Base-by-base conservation (phyloP, 2,888 invertebrate species). In the Drosophila meridiana region DNA sequence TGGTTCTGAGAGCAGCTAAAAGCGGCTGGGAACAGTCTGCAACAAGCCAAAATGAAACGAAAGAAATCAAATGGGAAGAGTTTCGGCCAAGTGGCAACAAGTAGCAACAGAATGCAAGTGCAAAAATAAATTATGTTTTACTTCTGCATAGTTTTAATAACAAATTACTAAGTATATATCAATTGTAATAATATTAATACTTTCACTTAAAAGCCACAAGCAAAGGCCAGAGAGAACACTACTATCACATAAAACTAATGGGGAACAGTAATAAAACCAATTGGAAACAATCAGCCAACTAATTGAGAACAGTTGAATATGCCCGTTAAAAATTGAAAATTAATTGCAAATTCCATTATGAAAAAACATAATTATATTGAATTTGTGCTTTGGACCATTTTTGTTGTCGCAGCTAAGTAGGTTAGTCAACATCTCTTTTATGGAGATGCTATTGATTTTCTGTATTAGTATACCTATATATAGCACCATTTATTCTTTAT, bases 391-490 rank as follows among this genome's bases (percentile, higher is more conserved):
- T 56, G 20, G 30, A 42, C 30, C 20, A 9, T 32, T 42, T 40
- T 28, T 42, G 30, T 56, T 42, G 20, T 56, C 40, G 7, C 20
- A 20, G 42, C 11, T 13, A 56, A 42, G 42, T 56, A 38, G 28
- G 55, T 55, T 38, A 38, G 38, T 38, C 38, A 38, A 55, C 28
- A 14, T 28, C 28, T 55, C 9, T 40, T n/a, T 52, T 28, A 55
- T 26, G 9, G 28, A 26, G 14, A 28, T 28, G 13, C 36, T 28
- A 28, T 55, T 38, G 26, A 38, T 28, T 34, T 11, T 11, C 20
- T n/a, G 20, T 52, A 20, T 36, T 52, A 36, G 34, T 36, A 52
- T 6, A 13, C 34, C 20, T 6, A 20, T 6, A 52, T 20, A 48
- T 26, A 26, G 11, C 9, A n/a, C 6, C 11, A 52, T 52, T 52